These are phyloP conservation scores for Enhydra lutris DNA, from an alignment of 2,113 vertebrate species.

Conservation along the genomic window DNA sequence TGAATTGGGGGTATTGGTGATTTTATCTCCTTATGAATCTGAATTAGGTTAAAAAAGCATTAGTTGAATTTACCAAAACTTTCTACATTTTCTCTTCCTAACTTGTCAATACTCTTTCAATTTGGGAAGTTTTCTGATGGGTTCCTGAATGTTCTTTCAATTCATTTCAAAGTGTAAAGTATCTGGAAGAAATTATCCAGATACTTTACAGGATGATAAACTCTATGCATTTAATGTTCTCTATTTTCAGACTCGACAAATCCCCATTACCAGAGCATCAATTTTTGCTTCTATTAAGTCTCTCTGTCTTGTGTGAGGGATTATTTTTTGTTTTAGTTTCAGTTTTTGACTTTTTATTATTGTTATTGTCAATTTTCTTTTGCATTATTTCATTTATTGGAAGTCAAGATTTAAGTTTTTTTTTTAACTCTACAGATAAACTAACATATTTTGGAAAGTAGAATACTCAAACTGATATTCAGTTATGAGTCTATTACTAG, in stretches of 20 bases:
- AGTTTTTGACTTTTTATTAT: not conserved
- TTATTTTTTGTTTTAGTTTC: not conserved
- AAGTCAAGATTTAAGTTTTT: not conserved
- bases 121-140: not conserved
- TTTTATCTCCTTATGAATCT: not conserved
- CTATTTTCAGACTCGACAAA: not conserved
- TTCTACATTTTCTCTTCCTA: not conserved
- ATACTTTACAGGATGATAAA: not conserved
- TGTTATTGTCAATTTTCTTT: not conserved
- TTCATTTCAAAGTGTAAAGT: not conserved
- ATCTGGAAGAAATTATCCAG: not conserved
- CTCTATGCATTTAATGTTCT: not conserved
- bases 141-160: not conserved
- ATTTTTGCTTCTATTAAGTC: not conserved
- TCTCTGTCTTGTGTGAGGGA: not conserved
- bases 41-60: not conserved
- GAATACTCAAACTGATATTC: not conserved
- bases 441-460: not conserved
- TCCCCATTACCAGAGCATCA: not conserved
- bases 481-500: not conserved
- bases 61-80: not conserved
- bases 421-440: not conserved
- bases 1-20: not conserved
- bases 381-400: not conserved
- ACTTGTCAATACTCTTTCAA: not conserved